Percentiles rank a stretch among this genome's conserved stretches.
Evolutionary conservation across 2,888 invertebrate genomes (phyloP).

Genomic region (Chloromyia formosa): DNA sequence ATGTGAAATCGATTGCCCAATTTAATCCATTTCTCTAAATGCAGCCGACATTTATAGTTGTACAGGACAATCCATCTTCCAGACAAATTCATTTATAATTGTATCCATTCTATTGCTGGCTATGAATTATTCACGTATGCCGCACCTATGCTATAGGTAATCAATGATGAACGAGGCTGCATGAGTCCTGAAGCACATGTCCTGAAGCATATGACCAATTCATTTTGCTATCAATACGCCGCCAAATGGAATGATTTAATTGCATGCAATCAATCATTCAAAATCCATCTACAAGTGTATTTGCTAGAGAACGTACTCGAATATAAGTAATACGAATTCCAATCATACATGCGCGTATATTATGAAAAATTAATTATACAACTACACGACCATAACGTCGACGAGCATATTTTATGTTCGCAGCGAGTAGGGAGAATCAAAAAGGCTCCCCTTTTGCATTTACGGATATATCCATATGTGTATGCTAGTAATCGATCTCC

Average conservation of each 20-base stretch:
- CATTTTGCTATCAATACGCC: not conserved
- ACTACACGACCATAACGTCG: too few relatives aligned
- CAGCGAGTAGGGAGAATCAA: too few relatives aligned
- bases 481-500: too few relatives aligned
- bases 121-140: not conserved
- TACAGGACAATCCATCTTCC: too few relatives aligned
- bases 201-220: not conserved
- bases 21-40: too few relatives aligned
- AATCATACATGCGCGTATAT: not conserved
- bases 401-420: too few relatives aligned
- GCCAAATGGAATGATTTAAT: slow-evolving; percentile 1
- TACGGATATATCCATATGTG: too few relatives aligned
- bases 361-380: not conserved
- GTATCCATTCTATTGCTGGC: too few relatives aligned
- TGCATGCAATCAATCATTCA: slow-evolving; percentile 7
- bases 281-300: not conserved
- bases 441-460: too few relatives aligned
- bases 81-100: too few relatives aligned
- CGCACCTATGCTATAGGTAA: not conserved
- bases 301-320: not conserved
- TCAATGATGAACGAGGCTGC: not conserved
- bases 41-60: too few relatives aligned
- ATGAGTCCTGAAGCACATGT: not conserved
- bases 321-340: not conserved
- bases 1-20: too few relatives aligned